phyloP scores from a whole-genome alignment of 2,113 vertebrate genomes.

The Xenopus tropicalis region UCB_Xtro_10.0 CM004443.2:142544501-142545000 shows the following conservation, averaged over 20 bases:
- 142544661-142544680: not conserved
- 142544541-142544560: no score
- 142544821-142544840: slow-evolving; percentile 24
- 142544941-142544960: slow-evolving; percentile 32
- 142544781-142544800: slow-evolving; percentile 3
- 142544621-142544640: not conserved
- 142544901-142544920: slow-evolving; percentile 44
- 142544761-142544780: not conserved
- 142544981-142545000: slow-evolving; percentile 43
- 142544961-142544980: slow-evolving; percentile 42
- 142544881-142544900: slow-evolving; percentile 43
- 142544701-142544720: slow-evolving; percentile 21
- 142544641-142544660: not conserved
- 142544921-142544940: slow-evolving; percentile 41
- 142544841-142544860: slow-evolving; percentile 46
- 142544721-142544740: slow-evolving; percentile 9
- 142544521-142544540: no score
- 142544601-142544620: no score
- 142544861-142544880: slow-evolving; percentile 42
- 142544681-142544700: not conserved
- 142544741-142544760: slow-evolving; percentile 33
- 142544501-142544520: no score
- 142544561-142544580: no score
- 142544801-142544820: slow-evolving; percentile 9
- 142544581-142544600: no score